Base-by-base conservation (phyloP, 2,113 vertebrate genomes). In the Notarius quadriscutis region DNA sequence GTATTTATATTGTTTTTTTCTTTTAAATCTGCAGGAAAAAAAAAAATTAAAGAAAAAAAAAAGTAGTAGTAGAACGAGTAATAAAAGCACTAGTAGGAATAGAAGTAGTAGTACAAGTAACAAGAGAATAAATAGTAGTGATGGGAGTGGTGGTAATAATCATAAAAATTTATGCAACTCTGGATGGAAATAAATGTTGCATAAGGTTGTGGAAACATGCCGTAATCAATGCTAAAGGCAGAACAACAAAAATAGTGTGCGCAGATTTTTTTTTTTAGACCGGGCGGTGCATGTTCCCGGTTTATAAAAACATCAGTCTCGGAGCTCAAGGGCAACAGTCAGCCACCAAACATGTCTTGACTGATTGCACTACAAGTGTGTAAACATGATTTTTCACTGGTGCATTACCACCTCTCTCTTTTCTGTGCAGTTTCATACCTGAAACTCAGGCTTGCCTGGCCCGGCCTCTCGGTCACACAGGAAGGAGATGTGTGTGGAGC, bases 401-500 rank as follows among this genome's bases (percentile, higher is more conserved):
- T 27, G 25, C 22, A 63, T 53, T 53, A 1, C 27, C n/a, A 0
- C 2, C 22, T 7, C 25, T 55, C 34, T 2, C 7, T 5, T n/a
- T 11, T 62, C 34, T 82, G 12, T 30, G 7, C 2, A 71, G 41
- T 65, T n/a, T 10, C 10, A 34, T 87, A 99, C 98, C 97, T 98
- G 97, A 88, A 97, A 99, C 51, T 98, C 96, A 0, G 97, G 98
- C 30, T 93, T 88, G 27, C 98, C 98, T 1, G 87, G 89, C 63
- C 96, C 96, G 0, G 95, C 97, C 0, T 95, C 92, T 12, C 7
- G 95, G 90, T 99, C 97, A 83, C 98, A 99, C 0, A 99, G 94
- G 84, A 99, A 99, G 78, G 97, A 98, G 93, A 99, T 97, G 53
- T 96, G 93, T 0, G 98, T 96, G 62, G 97, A 94, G 57, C 98